Base-by-base conservation (phyloP, 2,113 vertebrate species). In the Sorex araneus region DNA sequence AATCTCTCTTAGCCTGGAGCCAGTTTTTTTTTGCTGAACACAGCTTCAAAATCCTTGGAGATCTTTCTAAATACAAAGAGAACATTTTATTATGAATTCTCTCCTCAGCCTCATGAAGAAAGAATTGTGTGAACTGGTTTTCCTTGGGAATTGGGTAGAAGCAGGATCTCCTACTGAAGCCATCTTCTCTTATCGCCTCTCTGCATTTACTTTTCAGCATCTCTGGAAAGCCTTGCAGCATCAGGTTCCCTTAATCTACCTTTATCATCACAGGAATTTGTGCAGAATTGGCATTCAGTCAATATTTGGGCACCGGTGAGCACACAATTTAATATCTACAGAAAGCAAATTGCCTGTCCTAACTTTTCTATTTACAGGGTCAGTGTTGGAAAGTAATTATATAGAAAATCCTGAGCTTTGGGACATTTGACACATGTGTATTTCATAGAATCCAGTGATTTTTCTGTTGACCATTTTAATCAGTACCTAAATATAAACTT, bases 401-500 rank as follows among this genome's bases (percentile, higher is more conserved):
- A 54, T 40, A 54, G 45, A 75, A 95, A 71, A 34, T n/a, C 1
- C 63, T 30, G 66, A 90, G 30, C 10, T 45, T 67, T 63, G 63
- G 6, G 21, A 25, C 54, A 43, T 50, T 71, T 64, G 43, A 23
- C 23, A 50, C 30, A 73, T 12, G 25, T 34, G 16, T 27, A 10
- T 81, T 84, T 43, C 50, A 84, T 73, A 36, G 50, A 76, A 79
- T 18, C 63, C 12, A 45, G 47, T n/a, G 57, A 34, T 79, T 93
- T 2, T 87, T 63, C 90, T 40, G 80, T 77, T 85, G 25, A 27
- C 11, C 23, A 34, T 40, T 90, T 57, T 36, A 92, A 93, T 92
- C n/a, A 87, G 34, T 50, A 32, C 11, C 74, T 92, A 19, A 76
- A 87, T 84, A 79, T 93, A 57, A 91, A 95, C 47, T 50, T 50